Conservation (phyloP, 1,140 invertebrate species). For the Ladona fulva region DNA sequence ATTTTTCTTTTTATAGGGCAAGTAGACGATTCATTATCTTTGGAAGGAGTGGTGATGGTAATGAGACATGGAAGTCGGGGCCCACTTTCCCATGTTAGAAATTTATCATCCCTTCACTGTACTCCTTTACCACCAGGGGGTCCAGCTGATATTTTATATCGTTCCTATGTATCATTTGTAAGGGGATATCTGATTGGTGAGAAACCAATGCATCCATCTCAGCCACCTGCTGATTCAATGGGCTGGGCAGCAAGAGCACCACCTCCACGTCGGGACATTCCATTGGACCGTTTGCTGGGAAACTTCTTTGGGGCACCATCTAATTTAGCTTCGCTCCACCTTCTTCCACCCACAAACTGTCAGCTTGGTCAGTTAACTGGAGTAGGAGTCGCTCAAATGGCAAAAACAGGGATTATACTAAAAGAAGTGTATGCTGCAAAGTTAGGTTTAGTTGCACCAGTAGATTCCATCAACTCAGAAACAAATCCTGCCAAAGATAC, state of each 20-base stretch:
- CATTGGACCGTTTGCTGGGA: not conserved
- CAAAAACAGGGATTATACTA: constrained; percentile 64
- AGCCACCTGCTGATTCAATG: not conserved
- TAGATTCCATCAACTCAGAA: not conserved
- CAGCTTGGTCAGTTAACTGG: constrained; percentile 61
- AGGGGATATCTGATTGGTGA: not conserved
- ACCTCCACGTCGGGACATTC: not conserved
- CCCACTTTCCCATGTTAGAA: constrained; percentile 65
- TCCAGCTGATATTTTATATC: not conserved
- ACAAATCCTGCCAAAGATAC: not conserved
- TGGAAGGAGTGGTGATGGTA: constrained; percentile 69
- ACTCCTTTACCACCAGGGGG: constrained; percentile 32
- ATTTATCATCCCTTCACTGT: constrained; percentile 68
- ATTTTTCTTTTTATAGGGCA: constrained; percentile 34
- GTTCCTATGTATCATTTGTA: not conserved
- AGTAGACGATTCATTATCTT: constrained; percentile 50
- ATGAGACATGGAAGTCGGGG: constrained; percentile 83
- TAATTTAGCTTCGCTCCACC: not conserved
- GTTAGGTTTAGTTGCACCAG: constrained; percentile 36
- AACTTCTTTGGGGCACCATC: not conserved
- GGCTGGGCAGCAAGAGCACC: not conserved
- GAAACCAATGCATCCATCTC: not conserved
- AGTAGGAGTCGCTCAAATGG: constrained; percentile 59
- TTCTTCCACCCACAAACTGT: constrained; percentile 42
- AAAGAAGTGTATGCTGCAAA: constrained; percentile 56